Percentiles rank a stretch among this genome's conserved stretches.
Conservation (phyloP, 2,888 invertebrate species). For the Drosophila austrosaltans region DNA sequence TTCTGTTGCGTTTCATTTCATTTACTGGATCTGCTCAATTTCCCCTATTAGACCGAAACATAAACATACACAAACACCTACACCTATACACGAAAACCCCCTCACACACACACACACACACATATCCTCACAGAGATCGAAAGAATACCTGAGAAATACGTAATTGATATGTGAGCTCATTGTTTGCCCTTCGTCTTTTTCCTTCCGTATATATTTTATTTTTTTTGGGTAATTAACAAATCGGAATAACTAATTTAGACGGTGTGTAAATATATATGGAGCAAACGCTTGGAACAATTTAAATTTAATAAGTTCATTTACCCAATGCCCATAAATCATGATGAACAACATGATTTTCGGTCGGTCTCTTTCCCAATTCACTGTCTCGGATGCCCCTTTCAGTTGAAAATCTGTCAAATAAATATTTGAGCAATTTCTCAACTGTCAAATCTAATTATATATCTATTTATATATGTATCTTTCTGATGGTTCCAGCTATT, state of each 20-base stretch:
- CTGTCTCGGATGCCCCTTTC: background rate
- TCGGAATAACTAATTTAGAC: background rate
- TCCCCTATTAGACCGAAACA: conserved; percentile 73
- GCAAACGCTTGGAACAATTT: conserved; percentile 7
- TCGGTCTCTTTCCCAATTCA: background rate
- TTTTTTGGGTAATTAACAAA: conserved; percentile 8
- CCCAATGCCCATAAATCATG: conserved; percentile 5
- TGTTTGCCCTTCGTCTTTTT: conserved; percentile 1
- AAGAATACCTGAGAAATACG: conserved; percentile 23
- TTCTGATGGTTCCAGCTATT: conserved; percentile 1
- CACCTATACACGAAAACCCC: background rate
- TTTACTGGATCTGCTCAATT: conserved; percentile 64
- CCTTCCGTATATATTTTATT: background rate
- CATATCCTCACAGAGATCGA: conserved; percentile 17
- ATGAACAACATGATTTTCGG: background rate
- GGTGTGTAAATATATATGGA: background rate
- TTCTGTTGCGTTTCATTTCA: conserved; percentile 13
- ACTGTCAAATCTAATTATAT: conserved; percentile 12
- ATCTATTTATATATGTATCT: background rate
- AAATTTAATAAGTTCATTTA: background rate
- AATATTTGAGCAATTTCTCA: conserved; percentile 4
- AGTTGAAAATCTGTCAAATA: conserved; percentile 12
- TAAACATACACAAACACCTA: conserved; percentile 32
- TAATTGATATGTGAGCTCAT: conserved; percentile 51
- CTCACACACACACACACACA: background rate